Conservation (phyloP, 1,140 invertebrate species). For the Drosophila lowei region DNA sequence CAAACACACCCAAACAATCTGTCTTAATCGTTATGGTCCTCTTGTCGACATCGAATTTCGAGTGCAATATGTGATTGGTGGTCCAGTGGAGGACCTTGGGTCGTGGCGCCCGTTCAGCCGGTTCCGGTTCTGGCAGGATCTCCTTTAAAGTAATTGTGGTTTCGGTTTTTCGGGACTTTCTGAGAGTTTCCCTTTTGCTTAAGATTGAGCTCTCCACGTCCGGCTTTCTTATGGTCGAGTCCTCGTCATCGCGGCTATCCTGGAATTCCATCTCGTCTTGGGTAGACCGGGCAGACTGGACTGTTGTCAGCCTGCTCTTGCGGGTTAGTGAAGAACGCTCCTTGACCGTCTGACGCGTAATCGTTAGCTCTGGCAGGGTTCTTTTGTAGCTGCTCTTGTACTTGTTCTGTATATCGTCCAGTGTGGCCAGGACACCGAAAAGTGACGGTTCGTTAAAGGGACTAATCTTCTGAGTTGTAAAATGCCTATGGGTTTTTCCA, state of each 20-base stretch:
- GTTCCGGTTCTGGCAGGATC: background rate
- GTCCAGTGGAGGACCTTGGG: slow-evolving; percentile 63
- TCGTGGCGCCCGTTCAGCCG: background rate
- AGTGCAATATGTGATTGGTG: slow-evolving; percentile 49
- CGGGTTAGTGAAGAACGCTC: too few species aligned
- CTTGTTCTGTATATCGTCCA: slow-evolving; percentile 39
- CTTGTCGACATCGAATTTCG: slow-evolving; percentile 29
- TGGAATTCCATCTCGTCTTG: too few species aligned
- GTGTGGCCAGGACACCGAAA: slow-evolving; percentile 8
- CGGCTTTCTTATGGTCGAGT: too few species aligned
- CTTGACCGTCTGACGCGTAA: too few species aligned
- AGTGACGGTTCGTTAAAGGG: slow-evolving; percentile 1
- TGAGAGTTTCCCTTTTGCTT: too few species aligned
- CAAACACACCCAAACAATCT: slow-evolving; percentile 68
- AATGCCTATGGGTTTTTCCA: too few species aligned
- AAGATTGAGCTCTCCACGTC: too few species aligned
- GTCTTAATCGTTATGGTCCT: slow-evolving; percentile 57
- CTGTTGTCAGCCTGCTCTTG: too few species aligned
- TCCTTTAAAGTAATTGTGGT: background rate
- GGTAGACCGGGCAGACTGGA: too few species aligned
- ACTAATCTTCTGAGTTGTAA: background rate
- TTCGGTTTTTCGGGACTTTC: background rate
- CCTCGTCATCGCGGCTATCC: too few species aligned
- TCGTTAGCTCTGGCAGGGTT: background rate
- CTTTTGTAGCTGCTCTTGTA: slow-evolving; percentile 11